Evolutionary conservation across 1,140 invertebrate species (phyloP).

Genomic region (Parapsyche elsis): DNA sequence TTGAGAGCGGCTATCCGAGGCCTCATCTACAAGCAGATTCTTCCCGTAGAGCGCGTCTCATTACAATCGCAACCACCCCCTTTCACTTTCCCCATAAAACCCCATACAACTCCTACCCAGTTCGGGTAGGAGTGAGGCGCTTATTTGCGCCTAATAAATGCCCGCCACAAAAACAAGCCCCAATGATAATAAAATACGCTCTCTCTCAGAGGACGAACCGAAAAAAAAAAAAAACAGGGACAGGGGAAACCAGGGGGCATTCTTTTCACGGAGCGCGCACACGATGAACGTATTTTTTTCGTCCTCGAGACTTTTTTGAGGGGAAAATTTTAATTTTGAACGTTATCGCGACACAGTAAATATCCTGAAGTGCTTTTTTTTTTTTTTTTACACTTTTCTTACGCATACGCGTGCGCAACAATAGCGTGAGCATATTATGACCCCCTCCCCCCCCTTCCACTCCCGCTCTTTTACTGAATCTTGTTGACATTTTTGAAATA

Average conservation of each 20-base stretch:
- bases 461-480: no score
- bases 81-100: background rate
- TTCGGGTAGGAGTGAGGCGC: background rate
- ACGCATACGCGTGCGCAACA: background rate
- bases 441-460: no score
- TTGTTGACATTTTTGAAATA: no score
- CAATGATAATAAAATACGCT: constrained; percentile 38
- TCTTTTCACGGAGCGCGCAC: background rate
- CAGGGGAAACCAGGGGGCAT: background rate
- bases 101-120: no score
- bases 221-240: no score
- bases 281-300: constrained; percentile 7
- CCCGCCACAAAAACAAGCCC: constrained; percentile 34
- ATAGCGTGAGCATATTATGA: no score
- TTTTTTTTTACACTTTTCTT: background rate
- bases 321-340: constrained; percentile 26
- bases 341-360: constrained; percentile 23
- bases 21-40: constrained; percentile 39
- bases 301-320: background rate
- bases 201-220: no score
- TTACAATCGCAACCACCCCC: constrained; percentile 16
- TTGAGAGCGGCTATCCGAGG: constrained; percentile 25
- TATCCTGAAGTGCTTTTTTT: background rate
- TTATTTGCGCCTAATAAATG: constrained; percentile 42
- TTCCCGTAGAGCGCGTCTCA: constrained; percentile 18